Base-by-base conservation (phyloP, 2,888 invertebrate genomes). In the Pseudolycoriella hygida region DNA sequence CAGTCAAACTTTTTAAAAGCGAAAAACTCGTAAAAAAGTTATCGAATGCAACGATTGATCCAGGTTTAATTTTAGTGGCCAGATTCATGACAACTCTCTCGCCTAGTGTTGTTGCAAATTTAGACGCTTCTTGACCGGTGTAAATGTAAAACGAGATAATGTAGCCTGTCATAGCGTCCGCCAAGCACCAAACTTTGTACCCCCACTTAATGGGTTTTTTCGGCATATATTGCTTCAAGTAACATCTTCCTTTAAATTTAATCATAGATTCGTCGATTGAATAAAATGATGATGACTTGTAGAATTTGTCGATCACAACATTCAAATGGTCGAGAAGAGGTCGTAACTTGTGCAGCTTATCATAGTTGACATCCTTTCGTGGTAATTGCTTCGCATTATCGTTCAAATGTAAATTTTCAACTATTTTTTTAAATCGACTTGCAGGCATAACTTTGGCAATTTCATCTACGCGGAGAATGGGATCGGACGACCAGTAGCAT, bases 11-110 rank as follows among this genome's bases (percentile, higher is more conserved):
- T 34, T 43, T 34, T 8, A 44, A 14, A 15, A 47, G 32, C 8
- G 14, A n/a, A 15, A 40, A 2, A 17, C 18, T 34, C 6, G 44
- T 34, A 25, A 47, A 47, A 43, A 30, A 47, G 25, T 44, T 47
- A 37, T 47, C 47, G 17, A 44, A 44, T 2, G n/a, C 34, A n/a
- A 47, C 37, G 11, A 47, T 39, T 30, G 18, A 11, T 11, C 40
- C 25, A 19, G 18, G 17, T 14, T n/a, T 3, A 8, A 32, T 17
- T n/a, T 17, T 25, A 30, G 15, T 12, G 3, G 40, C 19, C 14
- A 40, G 19, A 6, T 40, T 15, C 6, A 40, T 14, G n/a, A 45
- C 45, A 17, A 45, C 40, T 10, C 40, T 40, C 19, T 40, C 43
- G 10, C 40, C 38, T 14, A 42, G 17, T 31, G 31, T n/a, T 12